A percentile compares a stretch with the other conserved stretches of the same genome.
phyloP scores from a whole-genome alignment of 2,113 vertebrate genomes.

The Polypterus senegalus region DNA sequence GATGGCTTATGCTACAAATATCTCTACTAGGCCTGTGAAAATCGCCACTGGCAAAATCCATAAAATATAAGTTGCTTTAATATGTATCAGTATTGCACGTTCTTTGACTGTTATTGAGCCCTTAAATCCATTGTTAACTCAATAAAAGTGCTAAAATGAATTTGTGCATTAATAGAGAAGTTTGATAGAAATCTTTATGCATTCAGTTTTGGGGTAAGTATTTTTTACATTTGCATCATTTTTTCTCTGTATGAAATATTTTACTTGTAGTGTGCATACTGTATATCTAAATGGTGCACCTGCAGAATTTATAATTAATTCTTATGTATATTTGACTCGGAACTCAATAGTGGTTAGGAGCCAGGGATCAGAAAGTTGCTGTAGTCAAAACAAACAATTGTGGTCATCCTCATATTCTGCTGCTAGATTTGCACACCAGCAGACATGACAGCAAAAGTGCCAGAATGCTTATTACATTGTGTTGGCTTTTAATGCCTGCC shows the following conservation, averaged over 20 bases:
- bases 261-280: too few species aligned
- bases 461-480: too few species aligned
- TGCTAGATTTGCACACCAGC: too few species aligned
- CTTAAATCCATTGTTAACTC: conserved; percentile 22
- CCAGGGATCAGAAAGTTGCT: too few species aligned
- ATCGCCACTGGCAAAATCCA: conserved; percentile 31
- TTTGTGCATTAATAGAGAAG: conserved; percentile 23
- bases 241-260: neutral
- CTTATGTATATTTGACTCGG: too few species aligned
- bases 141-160: conserved; percentile 19
- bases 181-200: conserved; percentile 15
- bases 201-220: neutral
- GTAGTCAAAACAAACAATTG: too few species aligned
- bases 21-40: conserved; percentile 29
- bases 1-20: conserved; percentile 35
- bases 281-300: too few species aligned
- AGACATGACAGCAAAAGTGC: too few species aligned
- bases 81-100: conserved; percentile 24
- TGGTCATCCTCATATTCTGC: too few species aligned
- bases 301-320: too few species aligned
- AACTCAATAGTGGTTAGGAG: too few species aligned
- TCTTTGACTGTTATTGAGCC: conserved; percentile 26
- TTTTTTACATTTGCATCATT: neutral
- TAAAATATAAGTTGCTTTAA: conserved; percentile 28
- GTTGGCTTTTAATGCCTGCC: too few species aligned